Conservation (phyloP, 2,888 invertebrate species). For the Amphipyra tragopoginis region DNA sequence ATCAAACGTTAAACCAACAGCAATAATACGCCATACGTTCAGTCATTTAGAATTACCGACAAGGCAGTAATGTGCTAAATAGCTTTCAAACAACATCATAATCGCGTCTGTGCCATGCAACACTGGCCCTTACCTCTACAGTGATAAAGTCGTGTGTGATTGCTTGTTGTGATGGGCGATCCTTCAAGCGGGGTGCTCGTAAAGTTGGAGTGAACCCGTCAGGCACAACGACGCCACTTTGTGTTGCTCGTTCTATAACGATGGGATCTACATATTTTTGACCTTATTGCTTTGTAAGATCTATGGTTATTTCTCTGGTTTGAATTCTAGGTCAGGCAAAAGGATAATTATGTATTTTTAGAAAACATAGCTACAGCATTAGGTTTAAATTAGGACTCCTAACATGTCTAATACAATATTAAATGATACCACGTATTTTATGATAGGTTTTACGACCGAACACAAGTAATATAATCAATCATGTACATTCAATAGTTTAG, state of each 20-base stretch:
- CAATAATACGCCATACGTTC: slow-evolving; percentile 31
- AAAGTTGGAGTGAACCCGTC: slow-evolving; percentile 54
- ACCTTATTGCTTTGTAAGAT: slow-evolving; percentile 6
- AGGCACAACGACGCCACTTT: slow-evolving; percentile 38
- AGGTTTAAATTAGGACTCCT: too few species aligned
- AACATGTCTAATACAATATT: too few species aligned
- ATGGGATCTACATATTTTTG: slow-evolving; percentile 16
- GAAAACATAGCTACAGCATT: too few species aligned
- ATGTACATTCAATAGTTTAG: too few species aligned
- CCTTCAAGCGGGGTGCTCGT: slow-evolving; percentile 57
- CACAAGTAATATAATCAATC: too few species aligned
- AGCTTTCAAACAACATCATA: slow-evolving; percentile 43
- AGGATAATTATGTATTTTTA: too few species aligned
- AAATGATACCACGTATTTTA: too few species aligned
- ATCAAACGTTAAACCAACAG: slow-evolving; percentile 36
- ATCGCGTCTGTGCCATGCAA: not conserved
- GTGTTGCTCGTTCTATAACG: slow-evolving; percentile 23
- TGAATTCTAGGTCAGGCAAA: too few species aligned
- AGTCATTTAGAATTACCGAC: slow-evolving; percentile 48
- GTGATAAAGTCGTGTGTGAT: slow-evolving; percentile 8
- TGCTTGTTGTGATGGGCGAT: slow-evolving; percentile 14
- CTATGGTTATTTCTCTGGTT: not conserved
- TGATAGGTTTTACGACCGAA: too few species aligned
- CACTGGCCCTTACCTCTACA: slow-evolving; percentile 2
- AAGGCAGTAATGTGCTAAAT: slow-evolving; percentile 52